Conservation (phyloP, 1,140 invertebrate genomes). For the Leucophenga varia region DNA sequence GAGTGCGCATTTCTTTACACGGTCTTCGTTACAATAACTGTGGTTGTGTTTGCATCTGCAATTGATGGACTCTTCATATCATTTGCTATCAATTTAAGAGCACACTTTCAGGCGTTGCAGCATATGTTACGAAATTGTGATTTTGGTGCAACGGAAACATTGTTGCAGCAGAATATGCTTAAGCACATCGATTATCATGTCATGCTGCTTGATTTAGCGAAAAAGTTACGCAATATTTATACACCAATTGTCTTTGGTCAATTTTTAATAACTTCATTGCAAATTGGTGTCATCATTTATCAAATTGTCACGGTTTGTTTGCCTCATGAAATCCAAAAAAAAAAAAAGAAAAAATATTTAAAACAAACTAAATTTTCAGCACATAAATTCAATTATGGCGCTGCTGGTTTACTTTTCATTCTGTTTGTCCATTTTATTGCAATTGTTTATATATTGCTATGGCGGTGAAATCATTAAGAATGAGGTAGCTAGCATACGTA, state of each 20-base stretch:
- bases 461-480: slow-evolving; percentile 46
- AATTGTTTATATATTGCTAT: slow-evolving; percentile 49
- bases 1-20: slow-evolving; percentile 36
- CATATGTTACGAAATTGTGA: slow-evolving; percentile 19
- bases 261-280: slow-evolving; percentile 45
- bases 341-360: no score
- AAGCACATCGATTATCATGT: slow-evolving; percentile 28
- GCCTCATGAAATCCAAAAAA: no score
- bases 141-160: slow-evolving; percentile 1
- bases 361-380: slow-evolving; percentile 27
- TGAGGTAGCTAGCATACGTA: slow-evolving; percentile 20
- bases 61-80: slow-evolving; percentile 43
- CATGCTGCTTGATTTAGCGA: slow-evolving; percentile 23
- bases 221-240: slow-evolving; percentile 27
- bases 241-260: slow-evolving; percentile 45
- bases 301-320: slow-evolving; percentile 40
- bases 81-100: slow-evolving; percentile 44
- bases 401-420: slow-evolving; percentile 36
- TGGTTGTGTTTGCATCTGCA: slow-evolving; percentile 39
- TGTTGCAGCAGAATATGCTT: slow-evolving; percentile 10
- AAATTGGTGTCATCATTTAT: slow-evolving; percentile 52
- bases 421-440: slow-evolving; percentile 40
- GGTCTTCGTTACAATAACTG: slow-evolving; percentile 28
- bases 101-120: slow-evolving; percentile 41
- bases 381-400: slow-evolving; percentile 33